Conservation (phyloP, 1,140 invertebrate species). For the Diorhabda sublineata region DNA sequence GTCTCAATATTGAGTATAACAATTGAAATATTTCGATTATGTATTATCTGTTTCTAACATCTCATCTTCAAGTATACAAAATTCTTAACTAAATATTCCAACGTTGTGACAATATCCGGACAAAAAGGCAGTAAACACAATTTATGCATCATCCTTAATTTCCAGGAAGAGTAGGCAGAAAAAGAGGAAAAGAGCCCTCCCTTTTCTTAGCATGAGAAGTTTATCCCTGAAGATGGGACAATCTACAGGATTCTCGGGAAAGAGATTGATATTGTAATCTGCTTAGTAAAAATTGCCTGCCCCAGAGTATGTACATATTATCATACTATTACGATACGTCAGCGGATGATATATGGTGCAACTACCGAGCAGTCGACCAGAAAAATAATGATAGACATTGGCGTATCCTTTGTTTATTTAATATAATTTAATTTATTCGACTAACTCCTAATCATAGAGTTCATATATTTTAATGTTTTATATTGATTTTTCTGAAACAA, state of each 20-base stretch:
- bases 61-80: too few relatives aligned
- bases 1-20: too few relatives aligned
- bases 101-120: too few relatives aligned
- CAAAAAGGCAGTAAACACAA: background rate
- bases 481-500: too few relatives aligned
- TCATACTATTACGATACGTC: slow-evolving; percentile 47
- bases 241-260: slow-evolving; percentile 36
- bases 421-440: too few relatives aligned
- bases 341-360: slow-evolving; percentile 44
- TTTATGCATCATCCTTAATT: slow-evolving; percentile 38
- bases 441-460: too few relatives aligned
- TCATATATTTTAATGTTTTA: too few relatives aligned
- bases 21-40: too few relatives aligned
- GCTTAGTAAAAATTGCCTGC: slow-evolving; percentile 46
- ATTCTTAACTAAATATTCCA: too few relatives aligned
- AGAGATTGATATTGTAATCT: slow-evolving; percentile 48
- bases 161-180: slow-evolving; percentile 38
- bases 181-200: slow-evolving; percentile 20
- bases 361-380: slow-evolving; percentile 41
- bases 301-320: slow-evolving; percentile 46
- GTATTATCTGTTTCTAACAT: too few relatives aligned
- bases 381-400: slow-evolving; percentile 31
- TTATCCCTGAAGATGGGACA: slow-evolving; percentile 28
- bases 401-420: background rate
- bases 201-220: slow-evolving; percentile 5